These are phyloP conservation scores for Clarias batrachus DNA, from an alignment of 2,113 vertebrate species.

Conservation along the genomic window DNA sequence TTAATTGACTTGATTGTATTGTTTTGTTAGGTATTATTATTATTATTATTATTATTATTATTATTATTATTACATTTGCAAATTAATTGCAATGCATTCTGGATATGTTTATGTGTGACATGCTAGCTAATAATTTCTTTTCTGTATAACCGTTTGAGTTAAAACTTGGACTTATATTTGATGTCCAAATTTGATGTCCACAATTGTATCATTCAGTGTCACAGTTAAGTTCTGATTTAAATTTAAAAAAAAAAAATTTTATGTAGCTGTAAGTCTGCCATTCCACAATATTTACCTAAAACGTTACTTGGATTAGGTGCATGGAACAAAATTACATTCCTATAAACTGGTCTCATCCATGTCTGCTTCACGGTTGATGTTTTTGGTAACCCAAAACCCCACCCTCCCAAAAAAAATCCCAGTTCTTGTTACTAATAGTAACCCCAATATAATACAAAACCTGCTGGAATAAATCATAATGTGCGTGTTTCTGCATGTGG, in stretches of 20 bases:
- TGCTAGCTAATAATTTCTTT: too few species aligned
- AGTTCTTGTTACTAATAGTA: constrained; percentile 13
- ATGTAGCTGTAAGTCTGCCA: background rate
- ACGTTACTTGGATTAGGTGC: background rate
- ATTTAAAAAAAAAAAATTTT: too few species aligned
- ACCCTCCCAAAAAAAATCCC: background rate
- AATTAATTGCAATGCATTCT: too few species aligned
- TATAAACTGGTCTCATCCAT: background rate
- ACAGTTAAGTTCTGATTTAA: background rate
- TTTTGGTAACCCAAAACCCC: background rate
- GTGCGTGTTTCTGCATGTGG: constrained; percentile 36
- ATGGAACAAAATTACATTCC: background rate
- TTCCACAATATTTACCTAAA: constrained; percentile 1
- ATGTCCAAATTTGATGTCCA: background rate
- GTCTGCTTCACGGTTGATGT: background rate
- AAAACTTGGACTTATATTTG: too few species aligned
- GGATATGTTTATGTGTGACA: too few species aligned
- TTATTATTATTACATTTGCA: too few species aligned
- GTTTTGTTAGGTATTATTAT: too few species aligned
- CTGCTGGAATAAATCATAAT: constrained; percentile 33
- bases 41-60: too few species aligned
- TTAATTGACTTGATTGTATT: background rate
- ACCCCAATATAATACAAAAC: constrained; percentile 28
- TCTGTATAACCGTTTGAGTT: too few species aligned
- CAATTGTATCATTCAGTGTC: background rate